Percentiles rank a stretch among this genome's conserved stretches.
These are phyloP conservation scores for Argyresthia goedartella DNA, from an alignment of 2,888 invertebrate genomes.

Conservation along the genomic window DNA sequence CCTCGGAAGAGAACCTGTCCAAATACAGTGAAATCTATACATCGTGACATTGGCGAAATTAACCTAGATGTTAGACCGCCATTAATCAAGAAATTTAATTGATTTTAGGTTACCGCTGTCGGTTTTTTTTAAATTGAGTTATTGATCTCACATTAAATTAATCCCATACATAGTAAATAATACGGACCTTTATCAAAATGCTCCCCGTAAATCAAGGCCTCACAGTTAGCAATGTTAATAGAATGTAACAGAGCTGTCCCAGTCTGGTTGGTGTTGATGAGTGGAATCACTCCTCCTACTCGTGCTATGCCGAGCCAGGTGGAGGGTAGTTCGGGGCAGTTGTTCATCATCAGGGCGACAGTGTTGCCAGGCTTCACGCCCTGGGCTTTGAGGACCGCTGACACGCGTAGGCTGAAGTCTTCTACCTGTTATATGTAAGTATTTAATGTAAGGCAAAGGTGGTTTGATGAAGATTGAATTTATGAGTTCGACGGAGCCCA, in stretches of 20 bases:
- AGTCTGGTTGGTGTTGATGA: constrained; percentile 94
- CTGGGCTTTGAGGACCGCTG: constrained; percentile 81
- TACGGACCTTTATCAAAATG: constrained; percentile 75
- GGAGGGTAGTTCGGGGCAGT: constrained; percentile 91
- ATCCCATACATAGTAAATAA: too few relatives aligned
- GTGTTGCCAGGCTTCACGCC: constrained; percentile 92
- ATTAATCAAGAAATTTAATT: too few relatives aligned
- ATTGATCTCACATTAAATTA: too few relatives aligned
- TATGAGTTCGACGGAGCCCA: too few relatives aligned
- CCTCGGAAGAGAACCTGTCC: too few relatives aligned
- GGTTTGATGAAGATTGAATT: too few relatives aligned
- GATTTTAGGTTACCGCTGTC: too few relatives aligned
- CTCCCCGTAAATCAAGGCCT: constrained; percentile 85
- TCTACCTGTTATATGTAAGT: constrained; percentile 72
- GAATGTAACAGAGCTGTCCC: constrained; percentile 89
- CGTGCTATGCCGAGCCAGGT: constrained; percentile 95
- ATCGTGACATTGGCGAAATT: too few relatives aligned
- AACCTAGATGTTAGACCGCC: too few relatives aligned
- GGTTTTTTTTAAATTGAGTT: too few relatives aligned
- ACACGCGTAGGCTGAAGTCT: constrained; percentile 86
- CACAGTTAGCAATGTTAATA: constrained; percentile 88
- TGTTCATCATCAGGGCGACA: constrained; percentile 91
- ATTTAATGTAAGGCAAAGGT: too few relatives aligned
- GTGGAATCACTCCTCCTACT: constrained; percentile 85
- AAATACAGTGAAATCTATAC: too few relatives aligned